Evolutionary conservation across 2,113 vertebrate species (phyloP).

Genomic region (Phylloscopus trochilus): DNA sequence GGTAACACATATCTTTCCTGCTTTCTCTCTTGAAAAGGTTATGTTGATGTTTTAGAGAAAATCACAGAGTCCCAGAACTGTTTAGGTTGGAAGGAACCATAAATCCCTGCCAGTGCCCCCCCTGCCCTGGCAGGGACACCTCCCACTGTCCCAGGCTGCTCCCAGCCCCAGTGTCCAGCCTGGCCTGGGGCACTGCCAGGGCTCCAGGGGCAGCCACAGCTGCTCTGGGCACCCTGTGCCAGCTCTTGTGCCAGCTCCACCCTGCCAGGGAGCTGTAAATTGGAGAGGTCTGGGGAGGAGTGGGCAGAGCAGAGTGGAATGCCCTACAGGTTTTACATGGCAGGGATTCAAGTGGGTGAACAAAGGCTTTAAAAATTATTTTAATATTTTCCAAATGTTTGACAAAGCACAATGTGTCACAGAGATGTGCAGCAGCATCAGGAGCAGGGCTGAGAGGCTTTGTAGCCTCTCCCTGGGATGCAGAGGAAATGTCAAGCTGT

Average conservation of each 20-base stretch:
- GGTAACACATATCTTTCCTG: not conserved
- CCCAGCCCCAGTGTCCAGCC: not conserved
- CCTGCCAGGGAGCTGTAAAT: not conserved
- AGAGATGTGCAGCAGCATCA: fast-evolving
- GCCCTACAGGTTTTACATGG: not conserved
- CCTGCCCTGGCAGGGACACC: not conserved
- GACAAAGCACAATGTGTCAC: not conserved
- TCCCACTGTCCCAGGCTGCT: not conserved
- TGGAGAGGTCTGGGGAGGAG: not conserved
- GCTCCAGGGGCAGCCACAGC: not conserved
- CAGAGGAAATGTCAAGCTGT: not conserved
- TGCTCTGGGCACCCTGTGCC: not conserved
- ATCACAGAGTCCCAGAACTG: not conserved
- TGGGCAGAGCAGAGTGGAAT: not conserved
- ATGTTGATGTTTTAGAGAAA: not conserved
- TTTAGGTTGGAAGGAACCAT: fast-evolving
- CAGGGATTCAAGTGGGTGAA: fast-evolving
- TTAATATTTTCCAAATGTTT: not conserved
- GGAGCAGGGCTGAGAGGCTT: not conserved
- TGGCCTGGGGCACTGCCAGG: not conserved
- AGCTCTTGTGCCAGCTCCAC: not conserved
- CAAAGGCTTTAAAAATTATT: not conserved
- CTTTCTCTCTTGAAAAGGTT: not conserved
- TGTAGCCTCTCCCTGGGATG: not conserved
- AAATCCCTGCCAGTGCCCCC: fast-evolving